Base-by-base conservation (phyloP, 35 echinoderm and acorn worm species). In the Ptychodera flava region DNA sequence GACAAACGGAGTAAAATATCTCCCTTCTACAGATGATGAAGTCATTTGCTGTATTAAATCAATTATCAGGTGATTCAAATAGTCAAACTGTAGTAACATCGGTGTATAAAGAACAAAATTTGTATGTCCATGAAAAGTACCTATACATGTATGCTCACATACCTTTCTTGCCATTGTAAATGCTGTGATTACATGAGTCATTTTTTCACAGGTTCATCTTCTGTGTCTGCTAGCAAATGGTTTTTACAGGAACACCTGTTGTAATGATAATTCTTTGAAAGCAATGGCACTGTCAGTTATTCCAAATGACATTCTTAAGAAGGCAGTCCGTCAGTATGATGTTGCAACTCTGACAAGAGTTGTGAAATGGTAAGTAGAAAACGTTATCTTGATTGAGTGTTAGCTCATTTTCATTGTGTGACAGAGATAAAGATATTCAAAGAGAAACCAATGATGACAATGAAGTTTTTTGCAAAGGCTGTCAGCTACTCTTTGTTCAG, bases 181-280 rank as follows among this genome's bases (percentile, higher is more conserved):
- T n/a, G n/a, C n/a, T n/a, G n/a, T n/a, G n/a, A n/a, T n/a, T n/a
- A n/a, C n/a, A n/a, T n/a, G n/a, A n/a, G n/a, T 38, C 85, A 15
- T 78, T 90, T 0, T 29, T 37, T 36, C 33, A 15, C 85, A 90
- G 89, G 83, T 64, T 1, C 84, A 91, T 45, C 79, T 91, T 15
- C 78, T 91, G 22, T 91, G 90, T 83, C 75, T 87, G 27, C 78
- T 91, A 78, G 90, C 90, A 32, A 33, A 77, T 87, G 90, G 90
- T 82, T 86, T 82, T 35, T 78, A 91, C 87, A 53, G 90, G 27
- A 91, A 81, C 32, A 83, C 15, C 31, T 28, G 86, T 34, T 91
- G 90, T 34, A 86, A 76, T 77, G 78, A 84, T 64, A 16, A 16
- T 16, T 16, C 85, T 0, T 33, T 91, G 28, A 83, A 79, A 45